A percentile compares a stretch with the other conserved stretches of the same genome.
phyloP scores from a whole-genome alignment of 2,888 invertebrate species.

The Lasioglossum oenotherae region DNA sequence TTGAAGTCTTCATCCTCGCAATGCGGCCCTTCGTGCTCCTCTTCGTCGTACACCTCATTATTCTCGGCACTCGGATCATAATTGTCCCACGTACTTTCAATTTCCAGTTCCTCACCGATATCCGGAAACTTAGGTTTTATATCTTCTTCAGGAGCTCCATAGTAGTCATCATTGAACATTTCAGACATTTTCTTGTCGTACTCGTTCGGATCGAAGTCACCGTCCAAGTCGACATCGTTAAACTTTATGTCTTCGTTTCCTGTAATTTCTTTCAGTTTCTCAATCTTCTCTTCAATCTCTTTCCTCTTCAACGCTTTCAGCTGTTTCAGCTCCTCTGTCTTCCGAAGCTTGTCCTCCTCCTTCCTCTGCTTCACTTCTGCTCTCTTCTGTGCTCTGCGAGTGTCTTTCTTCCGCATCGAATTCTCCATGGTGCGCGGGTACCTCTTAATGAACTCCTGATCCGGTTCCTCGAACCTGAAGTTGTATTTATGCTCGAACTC shows the following conservation, averaged over 20 bases:
- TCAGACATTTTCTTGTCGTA: conserved; percentile 95
- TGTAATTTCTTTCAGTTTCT: conserved; percentile 93
- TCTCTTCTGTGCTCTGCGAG: conserved; percentile 91
- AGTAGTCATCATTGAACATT: conserved; percentile 95
- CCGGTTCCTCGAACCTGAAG: conserved; percentile 98
- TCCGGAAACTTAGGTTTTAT: conserved; percentile 95
- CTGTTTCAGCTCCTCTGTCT: conserved; percentile 94
- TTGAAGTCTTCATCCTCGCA: conserved; percentile 94
- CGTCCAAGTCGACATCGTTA: conserved; percentile 89
- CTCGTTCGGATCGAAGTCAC: conserved; percentile 95
- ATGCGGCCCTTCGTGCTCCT: conserved; percentile 84
- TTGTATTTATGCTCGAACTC: conserved; percentile 98
- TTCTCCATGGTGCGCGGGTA: conserved; percentile 94
- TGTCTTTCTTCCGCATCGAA: conserved; percentile 92
- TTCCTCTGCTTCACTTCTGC: conserved; percentile 91
- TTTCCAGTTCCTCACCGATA: conserved; percentile 90
- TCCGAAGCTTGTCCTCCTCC: conserved; percentile 91
- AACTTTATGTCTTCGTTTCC: conserved; percentile 80
- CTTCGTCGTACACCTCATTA: conserved; percentile 74
- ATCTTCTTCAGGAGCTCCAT: conserved; percentile 88
- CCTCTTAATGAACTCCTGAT: conserved; percentile 91
- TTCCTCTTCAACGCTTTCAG: conserved; percentile 94
- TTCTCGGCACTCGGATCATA: conserved; percentile 85
- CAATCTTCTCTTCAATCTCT: conserved; percentile 96
- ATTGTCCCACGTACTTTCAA: conserved; percentile 89